phyloP scores from a whole-genome alignment of 2,113 vertebrate genomes.

The Porphyrio hochstetteri region DNA sequence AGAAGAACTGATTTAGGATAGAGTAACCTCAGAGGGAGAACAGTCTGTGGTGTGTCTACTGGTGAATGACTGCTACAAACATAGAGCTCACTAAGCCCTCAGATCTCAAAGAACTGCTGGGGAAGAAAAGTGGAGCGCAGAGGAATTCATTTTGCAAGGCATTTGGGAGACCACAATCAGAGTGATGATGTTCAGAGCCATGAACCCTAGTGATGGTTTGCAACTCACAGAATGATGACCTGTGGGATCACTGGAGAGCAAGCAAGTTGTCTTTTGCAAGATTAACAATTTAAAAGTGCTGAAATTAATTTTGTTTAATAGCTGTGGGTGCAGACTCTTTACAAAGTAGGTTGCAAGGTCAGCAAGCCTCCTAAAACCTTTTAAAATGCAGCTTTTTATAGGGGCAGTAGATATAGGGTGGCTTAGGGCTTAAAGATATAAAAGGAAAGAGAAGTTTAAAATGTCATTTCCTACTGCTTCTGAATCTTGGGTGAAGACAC shows the following conservation, averaged over 20 bases:
- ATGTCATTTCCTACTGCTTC: slow-evolving; percentile 16
- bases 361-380: slow-evolving; percentile 62
- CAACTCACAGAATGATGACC: slow-evolving; percentile 30
- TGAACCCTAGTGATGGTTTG: slow-evolving; percentile 21
- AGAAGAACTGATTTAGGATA: background rate
- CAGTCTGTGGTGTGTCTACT: background rate
- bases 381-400: slow-evolving; percentile 51
- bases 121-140: background rate
- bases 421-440: slow-evolving; percentile 11
- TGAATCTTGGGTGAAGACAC: background rate
- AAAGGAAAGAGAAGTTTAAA: slow-evolving; percentile 22
- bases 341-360: slow-evolving; percentile 63
- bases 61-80: background rate
- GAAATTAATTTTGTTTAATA: slow-evolving; percentile 70
- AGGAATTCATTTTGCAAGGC: slow-evolving; percentile 35
- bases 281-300: slow-evolving; percentile 67
- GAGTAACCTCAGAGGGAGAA: background rate
- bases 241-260: slow-evolving; percentile 50
- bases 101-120: background rate
- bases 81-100: background rate
- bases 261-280: slow-evolving; percentile 59
- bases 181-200: slow-evolving; percentile 6
- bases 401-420: slow-evolving; percentile 48
- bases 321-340: slow-evolving; percentile 53
- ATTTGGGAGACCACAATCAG: slow-evolving; percentile 30